Evolutionary conservation across 2,888 invertebrate species (phyloP), one percentile per base, ranked within the genome.

Genomic region (Drosophila paucipuncta): DNA sequence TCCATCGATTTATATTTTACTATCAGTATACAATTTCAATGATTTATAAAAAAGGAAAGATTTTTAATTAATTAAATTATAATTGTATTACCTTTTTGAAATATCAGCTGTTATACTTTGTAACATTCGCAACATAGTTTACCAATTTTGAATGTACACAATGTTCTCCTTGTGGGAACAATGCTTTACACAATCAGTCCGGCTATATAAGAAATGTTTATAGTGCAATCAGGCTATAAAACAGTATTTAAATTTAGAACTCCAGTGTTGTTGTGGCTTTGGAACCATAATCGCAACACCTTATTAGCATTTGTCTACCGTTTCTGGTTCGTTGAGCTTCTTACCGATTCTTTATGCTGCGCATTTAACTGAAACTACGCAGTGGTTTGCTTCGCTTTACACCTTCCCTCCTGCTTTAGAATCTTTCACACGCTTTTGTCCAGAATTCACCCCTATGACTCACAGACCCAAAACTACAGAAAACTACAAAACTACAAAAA

Each of bases 401-500:
- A 4, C 1, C 16, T 16, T 7, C 4, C 7, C 43, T 2, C 13
- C 22, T 25, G 39, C 22, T 49, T 41, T 16, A 33, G 22, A n/a
- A n/a, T 25, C 53, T 68, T 78, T 78, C 76, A 72, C 80, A 78
- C 78, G 77, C 41, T 69, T 53, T 58, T 49, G 43, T 22, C 11
- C 59, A 81, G 71, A 80, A 80, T 52, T 71, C 61, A 74, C 61
- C 81, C 78, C 65, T 61, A 64, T 69, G 67, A 62, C 22, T 71
- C 61, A 78, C 13, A 49, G 10, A 49, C 11, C 52, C 55, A 53
- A 67, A 75, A 66, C 55, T 37, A 49, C 64, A 33, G 11, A 54
- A 58, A 58, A 4, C n/a, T 16, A 18, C 1, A 13, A 22, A 43
- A 9, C 30, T 10, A 30, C 30, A 31, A 31, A 10, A n/a, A n/a